A percentile compares a stretch with the other conserved stretches of the same genome.
Evolutionary conservation across 2,888 invertebrate genomes (phyloP).

Genomic region (Meloe dianella): DNA sequence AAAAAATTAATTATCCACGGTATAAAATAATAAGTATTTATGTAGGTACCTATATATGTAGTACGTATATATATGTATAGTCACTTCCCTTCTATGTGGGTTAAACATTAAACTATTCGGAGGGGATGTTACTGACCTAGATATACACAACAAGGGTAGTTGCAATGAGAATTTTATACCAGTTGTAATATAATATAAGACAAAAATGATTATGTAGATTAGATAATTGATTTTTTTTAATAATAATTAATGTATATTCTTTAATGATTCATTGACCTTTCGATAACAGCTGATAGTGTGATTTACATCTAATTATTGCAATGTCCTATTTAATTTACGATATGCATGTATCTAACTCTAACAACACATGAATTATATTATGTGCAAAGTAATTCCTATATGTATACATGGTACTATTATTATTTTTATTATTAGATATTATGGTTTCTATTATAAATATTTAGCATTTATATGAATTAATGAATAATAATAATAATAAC

Average conservation of each 20-base stretch:
- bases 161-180: conserved; percentile 23
- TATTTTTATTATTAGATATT: background rate
- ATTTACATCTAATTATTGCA: conserved; percentile 5
- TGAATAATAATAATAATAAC: too few species aligned
- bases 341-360: conserved; percentile 4
- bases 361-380: background rate
- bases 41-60: too few species aligned
- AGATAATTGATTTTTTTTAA: background rate
- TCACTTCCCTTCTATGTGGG: conserved; percentile 23
- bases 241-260: background rate
- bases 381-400: background rate
- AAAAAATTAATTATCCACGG: background rate
- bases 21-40: background rate
- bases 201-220: conserved; percentile 1
- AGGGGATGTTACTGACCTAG: conserved; percentile 34
- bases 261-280: conserved; percentile 5
- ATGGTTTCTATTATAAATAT: too few species aligned
- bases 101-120: conserved; percentile 24
- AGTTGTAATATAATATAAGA: background rate
- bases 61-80: background rate
- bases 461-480: too few species aligned
- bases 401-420: background rate
- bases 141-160: conserved; percentile 24
- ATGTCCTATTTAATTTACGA: background rate
- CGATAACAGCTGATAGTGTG: conserved; percentile 2